Conservation (phyloP, 1,140 invertebrate species). For the Belonocnema kinseyi region DNA sequence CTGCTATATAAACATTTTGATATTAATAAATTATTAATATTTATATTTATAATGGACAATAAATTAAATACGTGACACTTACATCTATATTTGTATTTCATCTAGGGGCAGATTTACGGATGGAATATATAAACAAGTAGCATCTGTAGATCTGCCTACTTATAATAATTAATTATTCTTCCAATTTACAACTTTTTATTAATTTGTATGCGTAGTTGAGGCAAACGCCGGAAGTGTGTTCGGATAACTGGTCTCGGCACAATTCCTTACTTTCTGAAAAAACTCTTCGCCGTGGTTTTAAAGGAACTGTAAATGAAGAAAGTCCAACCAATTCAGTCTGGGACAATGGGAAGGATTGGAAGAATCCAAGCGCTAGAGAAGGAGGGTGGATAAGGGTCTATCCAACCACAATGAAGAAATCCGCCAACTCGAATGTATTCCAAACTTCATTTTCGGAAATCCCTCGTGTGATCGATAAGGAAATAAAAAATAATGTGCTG, state of each 20-base stretch:
- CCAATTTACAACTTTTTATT: slow-evolving; percentile 3
- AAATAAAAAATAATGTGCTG: slow-evolving; percentile 66
- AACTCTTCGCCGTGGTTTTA: slow-evolving; percentile 57
- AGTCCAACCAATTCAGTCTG: slow-evolving; percentile 62
- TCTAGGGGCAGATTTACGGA: too few species aligned
- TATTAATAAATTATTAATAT: background rate
- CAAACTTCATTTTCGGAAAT: slow-evolving; percentile 40
- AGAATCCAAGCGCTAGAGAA: slow-evolving; percentile 73
- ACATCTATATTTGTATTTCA: too few species aligned
- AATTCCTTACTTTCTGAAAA: slow-evolving; percentile 60
- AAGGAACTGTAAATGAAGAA: slow-evolving; percentile 47
- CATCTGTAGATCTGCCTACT: background rate
- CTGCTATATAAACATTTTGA: slow-evolving; percentile 16
- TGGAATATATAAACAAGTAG: too few species aligned
- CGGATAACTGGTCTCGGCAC: slow-evolving; percentile 57
- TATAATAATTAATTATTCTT: slow-evolving; percentile 11
- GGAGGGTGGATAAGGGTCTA: slow-evolving; percentile 81
- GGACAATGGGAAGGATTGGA: slow-evolving; percentile 81
- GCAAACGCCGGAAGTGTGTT: slow-evolving; percentile 52
- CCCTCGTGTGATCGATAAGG: slow-evolving; percentile 58
- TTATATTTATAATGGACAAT: background rate
- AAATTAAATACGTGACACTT: too few species aligned
- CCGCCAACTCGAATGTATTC: slow-evolving; percentile 46
- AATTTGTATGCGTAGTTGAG: slow-evolving; percentile 46
- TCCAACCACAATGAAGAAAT: slow-evolving; percentile 67